Evolutionary conservation across 2,888 invertebrate species (phyloP), one percentile per base, ranked within the genome.

Genomic region (Seira musarum): DNA sequence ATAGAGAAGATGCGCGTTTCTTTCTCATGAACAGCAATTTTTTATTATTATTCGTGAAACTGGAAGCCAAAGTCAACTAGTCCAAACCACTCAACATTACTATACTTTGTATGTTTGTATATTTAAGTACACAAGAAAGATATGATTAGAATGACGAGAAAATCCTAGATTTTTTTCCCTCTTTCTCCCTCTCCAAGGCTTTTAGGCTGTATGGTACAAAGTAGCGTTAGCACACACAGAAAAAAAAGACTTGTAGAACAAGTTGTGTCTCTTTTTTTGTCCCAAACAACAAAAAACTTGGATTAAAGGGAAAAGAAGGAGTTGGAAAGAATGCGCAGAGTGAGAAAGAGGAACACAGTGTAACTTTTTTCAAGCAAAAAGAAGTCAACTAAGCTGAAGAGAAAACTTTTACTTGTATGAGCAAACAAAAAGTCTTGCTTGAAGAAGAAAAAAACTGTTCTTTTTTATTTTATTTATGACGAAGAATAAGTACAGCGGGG

Each of bases 131-230:
- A 73, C 63, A 79, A 72, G 72, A 57, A 80, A 65, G 64, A 80
- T 60, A 60, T 60, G 60, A 60, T 60, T 19, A 60, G 60, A 60
- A 22, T 74, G 74, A 80, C 74, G 74, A 74, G 80, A 46, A 46
- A 70, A 66, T 61, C 80, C 80, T 74, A 80, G 80, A 80, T 74
- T 80, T 80, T 69, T 76, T 63, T 63, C 63, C 17, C 10, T 19
- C 30, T 30, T 30, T 30, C 30, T 8, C 30, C 30, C 3, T 30
- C 60, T 60, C 60, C 30, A 21, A 60, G n/a, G n/a, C n/a, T n/a
- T n/a, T n/a, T 2, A 60, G 60, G 22, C 19, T 60, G 21, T 19
- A 21, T 60, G 49, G 60, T 60, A 60, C 60, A 60, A 49, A 60
- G 60, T 60, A 60, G 60, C 60, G 30, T 30, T 30, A 60, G 10